Base-by-base conservation (phyloP, 1,140 invertebrate genomes). In the Cotesia glomerata region DNA sequence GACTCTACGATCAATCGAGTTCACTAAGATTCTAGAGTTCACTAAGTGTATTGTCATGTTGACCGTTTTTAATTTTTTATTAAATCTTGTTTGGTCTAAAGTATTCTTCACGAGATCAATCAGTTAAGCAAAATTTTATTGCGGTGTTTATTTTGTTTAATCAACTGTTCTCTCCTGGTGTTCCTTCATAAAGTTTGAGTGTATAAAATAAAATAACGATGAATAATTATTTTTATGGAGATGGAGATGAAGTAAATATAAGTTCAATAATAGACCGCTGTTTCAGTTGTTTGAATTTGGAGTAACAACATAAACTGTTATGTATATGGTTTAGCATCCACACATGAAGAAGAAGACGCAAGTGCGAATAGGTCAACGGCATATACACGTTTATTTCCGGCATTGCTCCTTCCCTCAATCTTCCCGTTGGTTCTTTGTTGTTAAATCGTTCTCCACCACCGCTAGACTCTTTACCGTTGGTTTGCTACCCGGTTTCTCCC, bases 381-480 rank as follows among this genome's bases (percentile, higher is more conserved):
- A 83, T 75, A 75, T 70, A 68, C 52, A 70, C 75, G 81, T 82
- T 85, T 85, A 85, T 85, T 85, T 85, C 84, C 83, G 84, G 82
- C 82, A 82, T 84, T 81, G 78, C 77, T 77, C 81, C 79, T 74
- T 69, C 52, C 54, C 11, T 72, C 65, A 16, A 49, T 67, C 61
- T 26, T 72, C 49, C 72, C 52, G 64, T 71, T 69, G 16, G 51
- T 13, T 65, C 56, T 68, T 62, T 45, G 54, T 70, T 36, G 32
- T 69, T 62, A 26, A 66, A 64, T 65, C 69, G 14, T 39, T 26
- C 58, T 16, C 18, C 51, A 58, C 36, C 66, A 64, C 51, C 51
- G 61, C 59, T 69, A 65, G 62, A 58, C 72, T 68, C 68, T 70
- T 69, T 69, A 74, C 63, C 67, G 67, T 74, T 71, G 26, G 16